Base-by-base conservation (phyloP, 2,113 vertebrate genomes). In the Sinocyclocheilus anophthalmus region DNA sequence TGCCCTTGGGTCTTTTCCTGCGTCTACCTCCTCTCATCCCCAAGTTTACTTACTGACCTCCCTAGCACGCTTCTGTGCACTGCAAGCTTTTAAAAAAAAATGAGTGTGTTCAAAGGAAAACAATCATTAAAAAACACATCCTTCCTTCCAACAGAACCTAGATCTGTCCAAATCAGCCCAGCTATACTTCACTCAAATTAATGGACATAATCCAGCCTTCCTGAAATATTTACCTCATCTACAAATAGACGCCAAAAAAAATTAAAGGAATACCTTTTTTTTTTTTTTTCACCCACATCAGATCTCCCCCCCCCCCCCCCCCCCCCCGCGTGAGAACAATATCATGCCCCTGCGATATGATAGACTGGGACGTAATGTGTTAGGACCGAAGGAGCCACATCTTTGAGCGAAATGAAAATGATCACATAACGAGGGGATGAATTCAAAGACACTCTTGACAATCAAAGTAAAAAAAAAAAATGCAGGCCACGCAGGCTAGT, bases 81-180 rank as follows among this genome's bases (percentile, higher is more conserved):
- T 63, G 14, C 55, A 82, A 82, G 55, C 14, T 18, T 26, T 87
- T 75, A 87, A 70, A 39, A 33, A 84, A 84, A 67, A 70, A 45
- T 33, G 37, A 70, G 61, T 22, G 39, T 20, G 50, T 61, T 77
- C 53, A 77, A 77, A 42, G 20, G 48, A 84, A 81, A n/a, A n/a
- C n/a, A n/a, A 87, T 76, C 72, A 61, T 84, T 79, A 84, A n/a
- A n/a, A n/a, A n/a, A 30, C 33, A 42, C 10, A 24, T 26, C 14
- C 37, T 80, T 24, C 57, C 42, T 84, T 22, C 2, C 48, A 69
- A 53, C 42, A 53, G 84, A 86, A 80, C 84, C n/a, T 24, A n/a
- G 65, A 45, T 45, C 84, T 37, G 39, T 9, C 48, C 61, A 55
- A 85, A 12, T 77, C 50, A 83, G 24, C 53, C 73, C 50, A 63